These are phyloP conservation scores for Sterrhoptilus dennistouni DNA, from an alignment of 2,113 vertebrate genomes.

Conservation along the genomic window DNA sequence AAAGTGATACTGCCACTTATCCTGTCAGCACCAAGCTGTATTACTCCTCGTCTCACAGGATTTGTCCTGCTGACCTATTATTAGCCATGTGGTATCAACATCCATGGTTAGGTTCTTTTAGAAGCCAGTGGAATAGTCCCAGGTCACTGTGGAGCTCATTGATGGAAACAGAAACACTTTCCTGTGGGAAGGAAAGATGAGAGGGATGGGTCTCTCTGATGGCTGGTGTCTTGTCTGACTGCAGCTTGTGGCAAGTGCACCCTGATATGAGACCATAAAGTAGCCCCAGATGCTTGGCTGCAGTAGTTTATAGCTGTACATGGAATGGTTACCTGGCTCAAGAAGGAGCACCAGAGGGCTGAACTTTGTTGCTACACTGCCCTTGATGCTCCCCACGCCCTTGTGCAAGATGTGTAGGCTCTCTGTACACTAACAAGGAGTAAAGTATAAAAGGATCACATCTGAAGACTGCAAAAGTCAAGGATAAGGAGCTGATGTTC, in stretches of 20 bases:
- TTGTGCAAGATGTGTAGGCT: neutral
- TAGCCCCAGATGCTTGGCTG: neutral
- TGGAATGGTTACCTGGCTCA: neutral
- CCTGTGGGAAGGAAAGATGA: neutral
- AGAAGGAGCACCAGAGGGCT: neutral
- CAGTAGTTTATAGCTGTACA: neutral
- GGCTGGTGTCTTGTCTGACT: neutral
- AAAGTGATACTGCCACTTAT: neutral
- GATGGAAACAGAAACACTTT: neutral
- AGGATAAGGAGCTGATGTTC: neutral
- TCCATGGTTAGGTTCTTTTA: neutral
- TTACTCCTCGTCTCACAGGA: neutral
- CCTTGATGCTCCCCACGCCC: neutral
- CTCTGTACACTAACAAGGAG: neutral
- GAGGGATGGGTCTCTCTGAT: neutral
- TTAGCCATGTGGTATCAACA: slow-evolving; percentile 3
- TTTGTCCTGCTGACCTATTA: neutral
- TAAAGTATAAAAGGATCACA: neutral
- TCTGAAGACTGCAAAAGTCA: neutral
- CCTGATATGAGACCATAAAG: neutral
- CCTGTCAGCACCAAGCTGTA: neutral
- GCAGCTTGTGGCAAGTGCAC: neutral
- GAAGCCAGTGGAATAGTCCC: neutral
- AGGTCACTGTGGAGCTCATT: neutral
- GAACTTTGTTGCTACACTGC: neutral